Evolutionary conservation across 2,888 invertebrate species (phyloP).

Genomic region (Monopis laevigella): DNA sequence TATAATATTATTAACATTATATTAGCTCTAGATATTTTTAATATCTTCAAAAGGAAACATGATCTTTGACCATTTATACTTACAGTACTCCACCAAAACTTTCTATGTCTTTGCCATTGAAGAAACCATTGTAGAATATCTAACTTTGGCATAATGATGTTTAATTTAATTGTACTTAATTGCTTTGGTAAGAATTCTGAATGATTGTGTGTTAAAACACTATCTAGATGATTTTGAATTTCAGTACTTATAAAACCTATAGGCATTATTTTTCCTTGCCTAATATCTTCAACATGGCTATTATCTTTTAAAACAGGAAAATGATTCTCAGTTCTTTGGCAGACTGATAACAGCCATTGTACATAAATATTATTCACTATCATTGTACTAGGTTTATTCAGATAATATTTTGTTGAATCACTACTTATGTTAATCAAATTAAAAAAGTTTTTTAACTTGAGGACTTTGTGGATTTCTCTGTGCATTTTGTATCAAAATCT

Average conservation of each 20-base stretch:
- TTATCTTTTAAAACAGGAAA: constrained; percentile 35
- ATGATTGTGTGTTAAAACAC: constrained; percentile 24
- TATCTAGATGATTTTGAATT: constrained; percentile 22
- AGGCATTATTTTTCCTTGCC: constrained; percentile 19
- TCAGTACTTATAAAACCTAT: constrained; percentile 30
- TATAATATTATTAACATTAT: no score
- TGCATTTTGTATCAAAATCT: constrained; percentile 40
- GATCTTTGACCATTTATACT: no score
- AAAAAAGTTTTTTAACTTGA: constrained; percentile 39
- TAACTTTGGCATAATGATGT: constrained; percentile 47
- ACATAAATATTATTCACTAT: constrained; percentile 40
- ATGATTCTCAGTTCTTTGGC: constrained; percentile 35
- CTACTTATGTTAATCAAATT: constrained; percentile 25
- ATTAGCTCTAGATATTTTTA: no score
- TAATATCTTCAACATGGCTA: constrained; percentile 15
- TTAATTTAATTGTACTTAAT: constrained; percentile 36
- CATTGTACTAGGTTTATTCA: constrained; percentile 36
- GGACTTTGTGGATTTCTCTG: constrained; percentile 36
- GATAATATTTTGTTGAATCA: constrained; percentile 24
- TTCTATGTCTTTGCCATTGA: constrained; percentile 79
- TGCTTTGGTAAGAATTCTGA: constrained; percentile 22
- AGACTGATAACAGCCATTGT: constrained; percentile 41
- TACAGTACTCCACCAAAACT: constrained; percentile 87
- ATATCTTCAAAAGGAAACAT: no score
- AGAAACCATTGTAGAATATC: constrained; percentile 73